These are phyloP conservation scores for Synergus itoensis DNA, from an alignment of 2,888 invertebrate species.

Conservation along the genomic window DNA sequence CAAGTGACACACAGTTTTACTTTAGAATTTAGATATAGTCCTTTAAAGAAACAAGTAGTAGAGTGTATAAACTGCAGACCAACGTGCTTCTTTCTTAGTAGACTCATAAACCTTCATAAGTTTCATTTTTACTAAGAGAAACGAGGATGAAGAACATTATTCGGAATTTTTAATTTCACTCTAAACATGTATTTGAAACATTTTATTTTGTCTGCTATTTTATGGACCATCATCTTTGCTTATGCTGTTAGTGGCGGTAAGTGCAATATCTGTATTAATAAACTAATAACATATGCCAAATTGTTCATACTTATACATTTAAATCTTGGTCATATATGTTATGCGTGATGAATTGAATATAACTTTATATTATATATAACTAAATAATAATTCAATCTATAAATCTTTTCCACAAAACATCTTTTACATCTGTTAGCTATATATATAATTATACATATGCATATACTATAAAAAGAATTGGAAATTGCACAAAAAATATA, in stretches of 20 bases:
- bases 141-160: background rate
- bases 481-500: too few species aligned
- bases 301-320: too few species aligned
- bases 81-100: background rate
- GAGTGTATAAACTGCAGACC: background rate
- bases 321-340: too few species aligned
- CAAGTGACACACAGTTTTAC: background rate
- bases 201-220: background rate
- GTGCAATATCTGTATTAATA: background rate
- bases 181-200: constrained; percentile 15
- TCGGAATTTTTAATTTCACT: constrained; percentile 11
- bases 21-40: background rate
- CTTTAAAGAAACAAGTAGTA: too few species aligned
- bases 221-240: constrained; percentile 17
- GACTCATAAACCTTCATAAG: background rate
- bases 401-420: too few species aligned
- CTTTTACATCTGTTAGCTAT: too few species aligned
- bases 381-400: too few species aligned
- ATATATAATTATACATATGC: too few species aligned
- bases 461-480: too few species aligned
- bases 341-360: too few species aligned
- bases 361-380: too few species aligned
- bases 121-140: background rate
- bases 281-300: too few species aligned
- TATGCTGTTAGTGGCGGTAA: constrained; percentile 29